Conservation (phyloP, 23 tunicate species). For the Diplosoma virens region DNA sequence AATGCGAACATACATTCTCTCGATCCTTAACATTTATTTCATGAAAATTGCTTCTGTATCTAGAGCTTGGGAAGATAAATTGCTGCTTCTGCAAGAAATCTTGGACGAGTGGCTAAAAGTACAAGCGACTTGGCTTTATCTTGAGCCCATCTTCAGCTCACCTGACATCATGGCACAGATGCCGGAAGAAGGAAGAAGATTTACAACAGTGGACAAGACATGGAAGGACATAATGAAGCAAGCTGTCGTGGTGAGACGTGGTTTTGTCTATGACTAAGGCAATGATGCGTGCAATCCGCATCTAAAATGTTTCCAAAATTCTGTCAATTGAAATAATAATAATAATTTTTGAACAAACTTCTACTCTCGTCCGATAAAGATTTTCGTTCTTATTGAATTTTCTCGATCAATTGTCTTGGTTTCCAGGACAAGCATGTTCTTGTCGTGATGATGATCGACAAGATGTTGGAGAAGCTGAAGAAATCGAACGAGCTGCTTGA, state of each 20-base stretch:
- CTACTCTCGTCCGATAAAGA: not conserved
- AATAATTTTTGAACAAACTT: no score
- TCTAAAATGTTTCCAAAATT: no score
- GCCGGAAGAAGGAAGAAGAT: conserved; percentile 99
- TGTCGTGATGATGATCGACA: conserved; percentile 87
- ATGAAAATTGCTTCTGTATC: not conserved
- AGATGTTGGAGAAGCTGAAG: conserved; percentile 89
- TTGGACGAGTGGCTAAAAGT: conserved; percentile 98
- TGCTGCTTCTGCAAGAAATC: conserved; percentile 89
- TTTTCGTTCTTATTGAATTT: not conserved
- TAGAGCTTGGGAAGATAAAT: conserved; percentile 89
- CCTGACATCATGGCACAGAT: conserved; percentile 99
- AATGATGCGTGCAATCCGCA: no score
- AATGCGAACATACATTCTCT: not conserved
- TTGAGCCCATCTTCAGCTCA: conserved; percentile 97
- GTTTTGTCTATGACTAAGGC: not conserved
- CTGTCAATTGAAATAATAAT: no score
- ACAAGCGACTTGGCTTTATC: conserved; percentile 98
- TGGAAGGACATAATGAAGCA: conserved; percentile 96
- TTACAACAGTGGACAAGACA: conserved; percentile 96
- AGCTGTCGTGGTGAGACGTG: conserved; percentile 67
- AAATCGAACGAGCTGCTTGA: conserved; percentile 91
- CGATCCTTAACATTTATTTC: not conserved
- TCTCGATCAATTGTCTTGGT: no score
- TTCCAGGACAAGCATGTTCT: conserved; percentile 90